phyloP scores from a whole-genome alignment of 2,888 invertebrate genomes.

The Apeira syringaria region DNA sequence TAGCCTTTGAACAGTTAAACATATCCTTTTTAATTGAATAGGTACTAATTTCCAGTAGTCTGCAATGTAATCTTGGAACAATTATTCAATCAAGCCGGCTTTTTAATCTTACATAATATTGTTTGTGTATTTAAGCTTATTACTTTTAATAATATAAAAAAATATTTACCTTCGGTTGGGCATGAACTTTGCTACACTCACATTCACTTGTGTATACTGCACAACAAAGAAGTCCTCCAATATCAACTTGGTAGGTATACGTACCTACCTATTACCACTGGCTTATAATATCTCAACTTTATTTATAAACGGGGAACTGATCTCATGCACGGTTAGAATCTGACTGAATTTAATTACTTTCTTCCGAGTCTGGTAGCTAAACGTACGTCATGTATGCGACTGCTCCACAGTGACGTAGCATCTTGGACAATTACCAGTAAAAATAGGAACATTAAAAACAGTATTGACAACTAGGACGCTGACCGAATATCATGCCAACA shows the following conservation, averaged over 20 bases:
- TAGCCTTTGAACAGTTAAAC: no score
- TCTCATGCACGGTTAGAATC: constrained; percentile 61
- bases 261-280: no score
- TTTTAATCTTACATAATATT: no score
- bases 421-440: constrained; percentile 78
- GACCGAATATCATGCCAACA: constrained; percentile 74
- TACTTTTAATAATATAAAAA: no score
- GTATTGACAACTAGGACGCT: constrained; percentile 76
- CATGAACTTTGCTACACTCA: background rate
- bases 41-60: no score
- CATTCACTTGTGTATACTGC: constrained; percentile 32
- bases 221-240: constrained; percentile 45
- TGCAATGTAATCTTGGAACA: no score
- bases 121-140: no score
- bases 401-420: constrained; percentile 60
- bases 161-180: no score
- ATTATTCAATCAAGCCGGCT: no score
- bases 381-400: constrained; percentile 35
- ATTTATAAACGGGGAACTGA: constrained; percentile 68
- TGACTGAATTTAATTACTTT: constrained; percentile 74
- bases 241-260: no score
- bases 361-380: constrained; percentile 55
- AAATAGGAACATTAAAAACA: constrained; percentile 68
- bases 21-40: no score
- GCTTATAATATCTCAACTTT: constrained; percentile 53